Base-by-base conservation (phyloP, 1,140 invertebrate species). In the Drosophila bocqueti region DNA sequence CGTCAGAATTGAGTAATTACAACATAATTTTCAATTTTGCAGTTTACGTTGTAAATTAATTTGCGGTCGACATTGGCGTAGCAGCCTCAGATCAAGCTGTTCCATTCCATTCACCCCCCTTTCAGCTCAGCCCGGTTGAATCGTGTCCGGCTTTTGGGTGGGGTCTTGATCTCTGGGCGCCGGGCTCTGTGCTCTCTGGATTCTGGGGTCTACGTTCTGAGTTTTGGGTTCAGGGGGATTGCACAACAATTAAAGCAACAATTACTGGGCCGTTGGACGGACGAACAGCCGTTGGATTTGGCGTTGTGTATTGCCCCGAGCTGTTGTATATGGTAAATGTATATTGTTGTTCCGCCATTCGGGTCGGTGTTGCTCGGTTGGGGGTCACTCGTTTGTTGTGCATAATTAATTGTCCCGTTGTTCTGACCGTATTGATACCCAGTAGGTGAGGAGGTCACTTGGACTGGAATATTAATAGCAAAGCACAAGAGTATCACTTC, bases 11-110 rank as follows among this genome's bases (percentile, higher is more conserved):
- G 85, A 90, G 85, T 90, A 90, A 90, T 90, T 90, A 90, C 85
- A 90, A 90, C 85, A 90, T 90, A 90, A 90, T 90, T 90, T 90
- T 90, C 85, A 90, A 90, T 90, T 90, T 90, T 90, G 85, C 85
- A 90, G 85, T 90, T 90, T 90, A 90, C 82, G 85, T 90, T 90
- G 85, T 90, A 90, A 90, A 90, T 90, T 90, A 90, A 90, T 90
- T 90, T 90, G 85, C 85, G 85, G 85, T 90, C 85, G 85, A 90
- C 85, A 85, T 90, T 85, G 83, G 78, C 65, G 57, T 67, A 81
- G 63, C 77, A 42, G 62, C 69, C 52, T 42, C 69, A 57, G 72
- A 67, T 71, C 67, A 47, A 57, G 61, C 47, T 63, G 47, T 29
- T 46, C 26, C 31, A 11, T 13, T 40, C 42, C 40, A 24, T 68